Conservation (phyloP, 2,888 invertebrate species). For the Hypolimnas misippus region DNA sequence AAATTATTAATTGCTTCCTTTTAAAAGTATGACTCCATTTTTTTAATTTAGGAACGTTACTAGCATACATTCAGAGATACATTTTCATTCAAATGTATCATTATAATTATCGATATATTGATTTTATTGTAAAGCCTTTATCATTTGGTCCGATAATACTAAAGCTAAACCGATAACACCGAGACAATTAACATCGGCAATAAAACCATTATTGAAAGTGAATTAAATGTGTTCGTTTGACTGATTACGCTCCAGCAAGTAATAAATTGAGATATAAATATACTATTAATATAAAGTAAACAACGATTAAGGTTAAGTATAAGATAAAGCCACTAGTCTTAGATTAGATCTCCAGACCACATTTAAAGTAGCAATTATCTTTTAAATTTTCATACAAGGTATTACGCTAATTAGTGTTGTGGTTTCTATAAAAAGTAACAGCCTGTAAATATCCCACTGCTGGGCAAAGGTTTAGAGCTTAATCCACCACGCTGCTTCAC, state of each 20-base stretch:
- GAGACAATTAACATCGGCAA: constrained; percentile 24
- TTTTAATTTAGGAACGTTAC: too few species aligned
- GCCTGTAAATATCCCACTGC: too few species aligned
- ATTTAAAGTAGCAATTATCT: not conserved
- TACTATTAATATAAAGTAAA: not conserved
- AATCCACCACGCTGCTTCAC: too few species aligned
- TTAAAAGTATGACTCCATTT: too few species aligned
- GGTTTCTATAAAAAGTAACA: too few species aligned
- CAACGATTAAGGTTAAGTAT: not conserved
- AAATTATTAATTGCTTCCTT: too few species aligned
- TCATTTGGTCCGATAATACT: not conserved
- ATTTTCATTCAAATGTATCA: too few species aligned
- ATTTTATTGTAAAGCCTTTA: too few species aligned
- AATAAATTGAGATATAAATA: not conserved
- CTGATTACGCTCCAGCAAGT: not conserved
- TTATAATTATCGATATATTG: too few species aligned
- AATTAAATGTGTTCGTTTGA: constrained; percentile 20
- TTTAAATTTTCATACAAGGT: not conserved
- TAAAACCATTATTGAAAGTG: constrained; percentile 29
- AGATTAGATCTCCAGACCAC: not conserved
- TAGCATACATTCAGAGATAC: too few species aligned
- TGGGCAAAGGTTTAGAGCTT: too few species aligned
- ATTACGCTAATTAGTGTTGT: not conserved
- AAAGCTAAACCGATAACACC: not conserved
- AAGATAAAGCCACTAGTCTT: not conserved